These are phyloP conservation scores for Lepilemur ruficaudatus DNA, from an alignment of 2,797 vertebrate species.

Conservation along the genomic window DNA sequence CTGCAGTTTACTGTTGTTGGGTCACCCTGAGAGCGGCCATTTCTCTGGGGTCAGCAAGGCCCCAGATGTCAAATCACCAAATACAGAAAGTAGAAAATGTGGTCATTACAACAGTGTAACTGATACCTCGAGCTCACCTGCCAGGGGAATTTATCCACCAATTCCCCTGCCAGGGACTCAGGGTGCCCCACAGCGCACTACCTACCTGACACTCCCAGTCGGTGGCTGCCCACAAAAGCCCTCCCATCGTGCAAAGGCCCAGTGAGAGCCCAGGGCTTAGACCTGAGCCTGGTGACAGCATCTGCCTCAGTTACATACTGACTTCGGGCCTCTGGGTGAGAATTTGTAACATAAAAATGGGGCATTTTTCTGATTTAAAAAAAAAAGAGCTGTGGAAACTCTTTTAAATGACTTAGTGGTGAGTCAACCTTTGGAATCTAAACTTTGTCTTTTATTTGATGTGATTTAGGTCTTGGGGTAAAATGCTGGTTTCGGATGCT, in stretches of 20 bases:
- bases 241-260: too few relatives aligned
- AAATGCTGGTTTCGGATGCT: not conserved
- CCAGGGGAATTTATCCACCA: not conserved
- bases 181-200: not conserved
- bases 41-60: not conserved
- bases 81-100: not conserved
- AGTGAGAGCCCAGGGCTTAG: not conserved
- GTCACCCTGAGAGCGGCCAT: not conserved
- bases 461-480: not conserved
- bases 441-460: not conserved
- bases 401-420: not conserved
- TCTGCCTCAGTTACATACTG: rapidly evolving
- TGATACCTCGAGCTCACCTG: not conserved
- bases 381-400: not conserved
- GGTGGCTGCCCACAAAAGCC: not conserved
- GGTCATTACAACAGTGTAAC: not conserved
- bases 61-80: not conserved
- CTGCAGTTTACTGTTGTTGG: not conserved
- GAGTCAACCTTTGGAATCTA: slow-evolving; percentile 1
- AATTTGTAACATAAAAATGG: not conserved
- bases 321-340: not conserved
- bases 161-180: not conserved
- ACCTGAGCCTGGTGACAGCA: rapidly evolving
- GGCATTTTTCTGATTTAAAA: not conserved
- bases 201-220: not conserved